phyloP scores from a whole-genome alignment of 2,113 vertebrate species.

The Leptobrachium ailaonicum region DNA sequence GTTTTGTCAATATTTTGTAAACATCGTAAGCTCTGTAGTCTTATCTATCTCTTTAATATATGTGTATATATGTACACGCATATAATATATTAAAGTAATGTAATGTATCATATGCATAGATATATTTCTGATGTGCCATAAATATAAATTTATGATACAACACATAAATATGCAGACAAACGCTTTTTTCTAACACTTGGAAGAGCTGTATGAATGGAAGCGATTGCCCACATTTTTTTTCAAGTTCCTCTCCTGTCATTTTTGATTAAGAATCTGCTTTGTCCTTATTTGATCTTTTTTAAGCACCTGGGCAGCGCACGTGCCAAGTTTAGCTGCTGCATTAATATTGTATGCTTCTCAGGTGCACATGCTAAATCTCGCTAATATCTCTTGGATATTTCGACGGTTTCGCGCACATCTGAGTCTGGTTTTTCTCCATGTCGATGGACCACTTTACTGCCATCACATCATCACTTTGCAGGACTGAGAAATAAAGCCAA shows the following conservation, averaged over 20 bases:
- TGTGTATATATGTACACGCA: too few species aligned
- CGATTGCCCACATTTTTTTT: conserved; percentile 24
- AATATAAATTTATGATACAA: too few species aligned
- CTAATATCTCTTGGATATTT: conserved; percentile 23
- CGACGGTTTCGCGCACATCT: conserved; percentile 25
- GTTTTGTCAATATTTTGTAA: neutral
- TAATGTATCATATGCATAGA: too few species aligned
- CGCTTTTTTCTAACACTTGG: conserved; percentile 10
- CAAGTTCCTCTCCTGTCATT: conserved; percentile 38
- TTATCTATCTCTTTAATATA: too few species aligned
- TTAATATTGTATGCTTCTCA: conserved; percentile 36
- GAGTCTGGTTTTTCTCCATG: conserved; percentile 18
- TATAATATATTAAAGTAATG: too few species aligned
- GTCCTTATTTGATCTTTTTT: conserved; percentile 42
- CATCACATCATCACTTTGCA: neutral
- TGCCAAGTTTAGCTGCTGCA: conserved; percentile 24
- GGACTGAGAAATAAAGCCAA: neutral
- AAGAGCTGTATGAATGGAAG: conserved; percentile 22
- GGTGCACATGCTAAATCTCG: conserved; percentile 30
- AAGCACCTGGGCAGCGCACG: conserved; percentile 38
- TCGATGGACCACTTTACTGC: neutral
- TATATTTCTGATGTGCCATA: too few species aligned
- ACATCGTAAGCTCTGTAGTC: too few species aligned
- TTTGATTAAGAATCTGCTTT: conserved; percentile 44
- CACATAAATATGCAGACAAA: too few species aligned